phyloP scores from a whole-genome alignment of 2,888 invertebrate genomes.

The Stenotaenia linearis region DNA sequence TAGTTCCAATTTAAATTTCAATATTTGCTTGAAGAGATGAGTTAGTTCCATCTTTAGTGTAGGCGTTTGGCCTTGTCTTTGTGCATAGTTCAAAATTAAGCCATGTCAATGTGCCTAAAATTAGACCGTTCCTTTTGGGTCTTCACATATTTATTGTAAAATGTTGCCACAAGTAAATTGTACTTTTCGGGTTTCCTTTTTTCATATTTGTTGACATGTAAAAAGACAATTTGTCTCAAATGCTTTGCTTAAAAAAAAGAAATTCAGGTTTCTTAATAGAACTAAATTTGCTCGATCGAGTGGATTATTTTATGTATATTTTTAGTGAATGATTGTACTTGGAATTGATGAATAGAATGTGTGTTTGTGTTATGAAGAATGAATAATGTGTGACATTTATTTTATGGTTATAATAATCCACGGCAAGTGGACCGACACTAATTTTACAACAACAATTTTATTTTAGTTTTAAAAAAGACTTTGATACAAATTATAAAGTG shows the following conservation, averaged over 20 bases:
- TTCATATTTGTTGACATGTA: constrained; percentile 12
- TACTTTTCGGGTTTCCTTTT: background rate
- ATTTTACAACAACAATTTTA: background rate
- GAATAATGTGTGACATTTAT: constrained; percentile 19
- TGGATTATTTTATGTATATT: constrained; percentile 19
- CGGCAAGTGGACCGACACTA: background rate
- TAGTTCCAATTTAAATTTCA: constrained; percentile 10
- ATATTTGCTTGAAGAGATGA: constrained; percentile 11
- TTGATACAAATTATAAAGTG: background rate
- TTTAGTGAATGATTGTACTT: constrained; percentile 24
- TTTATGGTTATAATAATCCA: background rate
- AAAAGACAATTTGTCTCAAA: background rate
- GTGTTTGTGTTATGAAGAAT: constrained; percentile 26
- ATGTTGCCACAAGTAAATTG: constrained; percentile 16
- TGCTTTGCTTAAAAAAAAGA: background rate
- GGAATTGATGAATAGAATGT: constrained; percentile 21
- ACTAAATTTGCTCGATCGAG: constrained; percentile 11
- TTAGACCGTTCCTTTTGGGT: constrained; percentile 21
- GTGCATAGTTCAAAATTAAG: constrained; percentile 24
- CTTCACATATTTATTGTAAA: constrained; percentile 17
- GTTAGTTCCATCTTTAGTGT: constrained; percentile 14
- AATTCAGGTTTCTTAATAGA: background rate
- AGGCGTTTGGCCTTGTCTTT: constrained; percentile 17
- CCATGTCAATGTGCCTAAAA: constrained; percentile 26
- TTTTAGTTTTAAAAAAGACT: background rate